Evolutionary conservation across 2,797 vertebrate genomes (phyloP), one percentile per base, ranked within the genome.

Genomic region (Lateolabrax maculatus): DNA sequence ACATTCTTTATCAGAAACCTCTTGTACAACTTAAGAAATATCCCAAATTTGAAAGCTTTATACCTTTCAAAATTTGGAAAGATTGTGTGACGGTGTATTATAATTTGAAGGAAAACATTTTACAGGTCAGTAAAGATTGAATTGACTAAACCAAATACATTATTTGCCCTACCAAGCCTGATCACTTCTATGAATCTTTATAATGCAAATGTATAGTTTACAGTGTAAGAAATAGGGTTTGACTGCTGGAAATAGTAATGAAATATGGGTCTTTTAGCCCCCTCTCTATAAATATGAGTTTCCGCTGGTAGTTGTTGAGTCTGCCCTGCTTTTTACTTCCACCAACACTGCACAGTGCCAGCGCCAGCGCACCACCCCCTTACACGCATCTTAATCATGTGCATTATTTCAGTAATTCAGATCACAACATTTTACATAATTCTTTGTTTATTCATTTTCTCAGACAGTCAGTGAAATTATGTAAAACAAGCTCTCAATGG

Each of bases 401-500:
- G 77, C 87, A 84, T 92, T 90, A 91, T 87, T 92, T 85, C 84
- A 73, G 71, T 76, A 86, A 92, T 90, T 91, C 85, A 91, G 63
- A 92, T 91, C 90, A 93, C 86, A 92, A 87, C 86, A 93, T 91
- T 95, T 94, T 91, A 93, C 90, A 91, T 92, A 93, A 93, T 91
- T 89, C 92, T 92, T 91, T 94, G 88, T 91, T 94, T 94, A 94
- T 94, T 94, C 91, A 93, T 93, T 90, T 89, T 89, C 93, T 83
- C 83, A 80, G 85, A 90, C 89, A 89, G 90, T 93, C 93, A 88
- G 81, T 83, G 79, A 81, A 94, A 94, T 93, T 93, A 95, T 93
- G 88, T 93, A 91, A 94, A 95, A 90, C 92, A 73, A 83, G 76
- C 88, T 86, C 90, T 91, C 86, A 76, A 79, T 77, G 79, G 85